phyloP scores from a whole-genome alignment of 2,113 vertebrate species.

The Anoplopoma fimbria region DNA sequence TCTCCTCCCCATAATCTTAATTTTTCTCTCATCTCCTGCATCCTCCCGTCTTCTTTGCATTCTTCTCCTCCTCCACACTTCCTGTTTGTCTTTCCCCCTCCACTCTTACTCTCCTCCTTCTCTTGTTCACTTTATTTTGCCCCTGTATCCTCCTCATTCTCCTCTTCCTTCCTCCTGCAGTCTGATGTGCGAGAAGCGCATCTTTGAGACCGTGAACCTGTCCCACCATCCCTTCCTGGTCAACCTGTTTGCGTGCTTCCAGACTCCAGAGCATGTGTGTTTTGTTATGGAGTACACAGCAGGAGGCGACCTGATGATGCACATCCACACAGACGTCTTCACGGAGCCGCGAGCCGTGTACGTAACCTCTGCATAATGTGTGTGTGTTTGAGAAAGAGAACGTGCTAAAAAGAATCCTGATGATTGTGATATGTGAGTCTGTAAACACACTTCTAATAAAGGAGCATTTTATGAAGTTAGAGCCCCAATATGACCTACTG shows the following conservation, averaged over 20 bases:
- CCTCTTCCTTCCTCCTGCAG: constrained; percentile 70
- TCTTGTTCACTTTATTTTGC: neutral
- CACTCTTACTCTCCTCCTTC: neutral
- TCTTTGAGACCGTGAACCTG: constrained; percentile 97
- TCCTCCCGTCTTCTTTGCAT: neutral
- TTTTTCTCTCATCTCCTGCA: constrained; percentile 38
- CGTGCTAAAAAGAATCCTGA: neutral
- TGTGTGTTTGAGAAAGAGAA: neutral
- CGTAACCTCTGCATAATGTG: constrained; percentile 62
- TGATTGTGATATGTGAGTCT: neutral
- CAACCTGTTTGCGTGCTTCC: constrained; percentile 99
- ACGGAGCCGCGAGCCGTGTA: constrained; percentile 95
- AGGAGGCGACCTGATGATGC: constrained; percentile 99
- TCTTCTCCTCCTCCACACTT: neutral
- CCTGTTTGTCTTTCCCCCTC: neutral
- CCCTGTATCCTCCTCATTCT: constrained; percentile 51
- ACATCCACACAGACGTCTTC: constrained; percentile 98
- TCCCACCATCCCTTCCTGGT: constrained; percentile 98
- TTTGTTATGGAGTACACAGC: constrained; percentile 99
- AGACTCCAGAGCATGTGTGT: constrained; percentile 97
- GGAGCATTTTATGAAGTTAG: no score
- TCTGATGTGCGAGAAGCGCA: constrained; percentile 98
- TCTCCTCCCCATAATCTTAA: neutral
- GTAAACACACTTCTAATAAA: neutral
- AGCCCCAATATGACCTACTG: no score